Evolutionary conservation across 1,140 invertebrate species (phyloP).

Genomic region (Zaprionus davidi): DNA sequence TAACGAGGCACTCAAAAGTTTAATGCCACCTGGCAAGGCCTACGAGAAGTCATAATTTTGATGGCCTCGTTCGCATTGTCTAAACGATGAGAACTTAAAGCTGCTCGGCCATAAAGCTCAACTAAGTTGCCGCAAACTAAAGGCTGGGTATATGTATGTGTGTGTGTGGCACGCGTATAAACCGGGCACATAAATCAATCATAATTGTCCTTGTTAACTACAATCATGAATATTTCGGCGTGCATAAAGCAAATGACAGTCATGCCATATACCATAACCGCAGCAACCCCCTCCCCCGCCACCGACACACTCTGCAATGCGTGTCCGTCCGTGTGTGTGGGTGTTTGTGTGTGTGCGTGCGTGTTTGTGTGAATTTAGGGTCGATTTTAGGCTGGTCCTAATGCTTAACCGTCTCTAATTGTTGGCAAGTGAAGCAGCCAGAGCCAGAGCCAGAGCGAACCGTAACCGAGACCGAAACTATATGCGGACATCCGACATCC

Average conservation of each 20-base stretch:
- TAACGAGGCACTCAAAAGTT: slow-evolving; percentile 71
- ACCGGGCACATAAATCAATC: slow-evolving; percentile 71
- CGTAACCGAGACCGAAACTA: slow-evolving; percentile 38
- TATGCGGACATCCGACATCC: slow-evolving; percentile 11
- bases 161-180: slow-evolving; percentile 29
- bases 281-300: not conserved
- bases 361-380: slow-evolving; percentile 45
- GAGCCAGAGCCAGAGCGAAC: not conserved
- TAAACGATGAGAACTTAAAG: slow-evolving; percentile 33
- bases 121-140: slow-evolving; percentile 44
- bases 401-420: slow-evolving; percentile 67
- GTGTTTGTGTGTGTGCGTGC: slow-evolving; percentile 13
- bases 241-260: slow-evolving; percentile 81
- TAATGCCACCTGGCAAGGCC: slow-evolving; percentile 33
- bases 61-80: slow-evolving; percentile 36
- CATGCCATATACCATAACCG: slow-evolving; percentile 62
- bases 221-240: slow-evolving; percentile 78
- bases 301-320: slow-evolving; percentile 40
- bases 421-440: slow-evolving; percentile 38
- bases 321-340: slow-evolving; percentile 5
- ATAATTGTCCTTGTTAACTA: slow-evolving; percentile 82
- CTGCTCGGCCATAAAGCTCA: slow-evolving; percentile 63
- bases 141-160: slow-evolving; percentile 3
- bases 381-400: slow-evolving; percentile 30
- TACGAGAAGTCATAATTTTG: slow-evolving; percentile 53